These are phyloP conservation scores for Poecile atricapillus DNA, from an alignment of 2,113 vertebrate genomes.

Conservation along the genomic window DNA sequence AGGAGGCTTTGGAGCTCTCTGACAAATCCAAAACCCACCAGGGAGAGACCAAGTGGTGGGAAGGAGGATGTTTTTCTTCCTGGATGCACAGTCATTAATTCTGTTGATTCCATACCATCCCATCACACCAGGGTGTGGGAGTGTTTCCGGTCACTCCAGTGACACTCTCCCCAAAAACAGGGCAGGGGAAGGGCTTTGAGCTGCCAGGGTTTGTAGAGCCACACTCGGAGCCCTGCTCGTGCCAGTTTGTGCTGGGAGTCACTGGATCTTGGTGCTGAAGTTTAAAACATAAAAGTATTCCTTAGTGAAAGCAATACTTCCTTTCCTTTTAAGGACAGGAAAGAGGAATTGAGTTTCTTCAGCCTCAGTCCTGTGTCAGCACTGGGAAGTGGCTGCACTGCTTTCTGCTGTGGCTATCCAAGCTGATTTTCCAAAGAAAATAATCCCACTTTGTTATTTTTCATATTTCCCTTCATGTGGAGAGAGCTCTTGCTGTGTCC, in stretches of 20 bases:
- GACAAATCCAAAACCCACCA: not conserved
- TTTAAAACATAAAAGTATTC: not conserved
- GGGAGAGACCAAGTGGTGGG: not conserved
- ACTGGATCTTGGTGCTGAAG: not conserved
- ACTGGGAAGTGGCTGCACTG: not conserved
- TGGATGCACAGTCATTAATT: rapidly evolving
- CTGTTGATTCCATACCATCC: not conserved
- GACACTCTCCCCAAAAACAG: not conserved
- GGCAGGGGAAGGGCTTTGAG: not conserved
- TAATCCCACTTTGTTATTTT: not conserved
- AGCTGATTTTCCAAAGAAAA: not conserved
- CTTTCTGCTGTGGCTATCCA: not conserved
- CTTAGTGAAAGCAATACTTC: not conserved
- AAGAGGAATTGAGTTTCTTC: conserved; percentile 16
- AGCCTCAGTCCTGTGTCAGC: not conserved
- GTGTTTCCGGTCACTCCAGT: not conserved
- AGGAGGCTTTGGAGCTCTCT: not conserved
- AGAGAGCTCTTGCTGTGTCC: not conserved
- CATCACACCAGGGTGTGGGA: rapidly evolving
- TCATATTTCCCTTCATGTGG: not conserved
- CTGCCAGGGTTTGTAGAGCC: not conserved
- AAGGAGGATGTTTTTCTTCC: not conserved
- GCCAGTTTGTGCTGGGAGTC: not conserved
- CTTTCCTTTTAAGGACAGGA: conserved; percentile 62
- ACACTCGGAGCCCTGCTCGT: rapidly evolving